Percentiles rank a stretch among this genome's conserved stretches.
Conservation (phyloP, 2,113 vertebrate genomes). For the Anhinga rufa region DNA sequence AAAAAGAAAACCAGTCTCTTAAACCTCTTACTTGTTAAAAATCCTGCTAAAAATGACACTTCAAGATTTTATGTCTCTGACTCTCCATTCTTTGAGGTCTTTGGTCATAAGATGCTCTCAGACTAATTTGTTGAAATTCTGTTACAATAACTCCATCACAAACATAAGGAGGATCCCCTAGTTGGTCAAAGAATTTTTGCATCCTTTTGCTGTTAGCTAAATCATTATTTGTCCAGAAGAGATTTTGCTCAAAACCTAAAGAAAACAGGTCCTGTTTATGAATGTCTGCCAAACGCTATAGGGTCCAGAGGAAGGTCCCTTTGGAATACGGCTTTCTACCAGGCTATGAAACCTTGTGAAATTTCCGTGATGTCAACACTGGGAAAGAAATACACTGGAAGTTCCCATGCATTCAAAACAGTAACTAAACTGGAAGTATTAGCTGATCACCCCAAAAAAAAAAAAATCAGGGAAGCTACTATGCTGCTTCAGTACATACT, state of each 20-base stretch:
- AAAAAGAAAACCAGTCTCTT: background rate
- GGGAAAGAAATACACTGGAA: constrained; percentile 35
- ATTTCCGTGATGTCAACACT: constrained; percentile 30
- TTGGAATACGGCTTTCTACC: constrained; percentile 16
- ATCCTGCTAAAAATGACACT: background rate
- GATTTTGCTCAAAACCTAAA: background rate
- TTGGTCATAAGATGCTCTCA: background rate
- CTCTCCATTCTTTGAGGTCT: background rate
- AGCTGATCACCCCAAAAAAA: background rate
- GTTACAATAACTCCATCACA: background rate
- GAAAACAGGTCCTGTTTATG: constrained; percentile 8
- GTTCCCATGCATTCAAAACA: constrained; percentile 48
- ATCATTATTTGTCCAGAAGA: background rate
- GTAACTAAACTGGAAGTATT: background rate
- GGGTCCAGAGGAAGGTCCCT: background rate
- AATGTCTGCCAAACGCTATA: background rate
- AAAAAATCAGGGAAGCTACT: background rate
- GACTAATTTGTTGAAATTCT: background rate
- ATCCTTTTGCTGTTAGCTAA: background rate
- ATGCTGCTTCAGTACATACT: background rate
- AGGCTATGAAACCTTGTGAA: constrained; percentile 1
- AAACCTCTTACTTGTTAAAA: background rate
- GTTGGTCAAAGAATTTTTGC: background rate
- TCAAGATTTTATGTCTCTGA: background rate
- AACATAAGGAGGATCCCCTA: background rate